Evolutionary conservation across 2,797 vertebrate species (phyloP).

Genomic region (Rhinoraja longicauda): DNA sequence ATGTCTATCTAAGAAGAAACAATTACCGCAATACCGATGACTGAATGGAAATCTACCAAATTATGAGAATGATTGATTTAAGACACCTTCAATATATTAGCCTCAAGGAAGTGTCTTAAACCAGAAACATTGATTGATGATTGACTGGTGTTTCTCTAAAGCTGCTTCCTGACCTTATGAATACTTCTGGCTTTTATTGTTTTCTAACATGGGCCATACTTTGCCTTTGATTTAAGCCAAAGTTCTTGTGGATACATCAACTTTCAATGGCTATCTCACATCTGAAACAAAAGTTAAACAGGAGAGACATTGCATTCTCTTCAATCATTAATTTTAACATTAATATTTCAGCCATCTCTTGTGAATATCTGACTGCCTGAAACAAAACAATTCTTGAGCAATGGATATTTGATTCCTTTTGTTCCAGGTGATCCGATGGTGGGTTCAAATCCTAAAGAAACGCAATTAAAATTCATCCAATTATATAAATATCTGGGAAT

Average conservation of each 20-base stretch:
- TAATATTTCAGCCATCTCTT: not conserved
- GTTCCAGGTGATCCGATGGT: not conserved
- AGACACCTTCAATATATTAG: not conserved
- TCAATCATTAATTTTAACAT: not conserved
- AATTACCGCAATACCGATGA: not conserved
- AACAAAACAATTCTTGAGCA: not conserved
- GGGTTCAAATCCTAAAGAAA: no score
- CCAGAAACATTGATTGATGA: not conserved
- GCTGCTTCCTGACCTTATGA: not conserved
- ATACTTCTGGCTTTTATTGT: not conserved
- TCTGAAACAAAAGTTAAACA: not conserved
- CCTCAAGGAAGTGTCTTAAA: not conserved
- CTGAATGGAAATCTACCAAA: not conserved
- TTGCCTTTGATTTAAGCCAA: not conserved
- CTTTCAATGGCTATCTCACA: not conserved
- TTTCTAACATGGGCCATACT: not conserved
- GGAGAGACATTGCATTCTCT: not conserved
- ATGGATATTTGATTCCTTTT: not conserved
- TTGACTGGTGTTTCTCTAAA: not conserved
- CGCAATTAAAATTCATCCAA: no score
- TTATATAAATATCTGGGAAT: no score
- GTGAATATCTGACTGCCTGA: not conserved
- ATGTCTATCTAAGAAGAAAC: not conserved
- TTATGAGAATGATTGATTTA: not conserved
- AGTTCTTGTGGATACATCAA: not conserved